These are phyloP conservation scores for Percopsis omiscomaycus DNA, from an alignment of 2,797 vertebrate species.

Conservation along the genomic window DNA sequence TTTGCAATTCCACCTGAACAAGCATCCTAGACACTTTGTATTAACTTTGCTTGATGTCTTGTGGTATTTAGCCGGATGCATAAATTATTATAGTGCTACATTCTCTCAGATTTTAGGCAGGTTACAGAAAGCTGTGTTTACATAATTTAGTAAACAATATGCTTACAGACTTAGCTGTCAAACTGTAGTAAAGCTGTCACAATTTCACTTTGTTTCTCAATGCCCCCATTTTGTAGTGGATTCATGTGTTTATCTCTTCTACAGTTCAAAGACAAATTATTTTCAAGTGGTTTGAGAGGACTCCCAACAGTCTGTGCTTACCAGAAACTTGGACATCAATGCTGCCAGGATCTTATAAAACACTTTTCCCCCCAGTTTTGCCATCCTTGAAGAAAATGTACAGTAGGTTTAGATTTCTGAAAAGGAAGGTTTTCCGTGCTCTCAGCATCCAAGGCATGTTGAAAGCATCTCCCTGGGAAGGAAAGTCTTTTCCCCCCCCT, in stretches of 20 bases:
- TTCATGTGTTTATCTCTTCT: background rate
- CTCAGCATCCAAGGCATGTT: slow-evolving; percentile 8
- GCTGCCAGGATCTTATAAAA: slow-evolving; percentile 16
- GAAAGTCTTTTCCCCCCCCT: slow-evolving; percentile 37
- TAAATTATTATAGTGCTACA: too few relatives aligned
- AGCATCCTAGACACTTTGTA: background rate
- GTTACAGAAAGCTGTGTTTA: too few relatives aligned
- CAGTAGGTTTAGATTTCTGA: slow-evolving; percentile 1
- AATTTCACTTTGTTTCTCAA: too few relatives aligned
- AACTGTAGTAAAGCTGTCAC: too few relatives aligned
- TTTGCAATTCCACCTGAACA: background rate
- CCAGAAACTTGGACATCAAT: slow-evolving; percentile 2
- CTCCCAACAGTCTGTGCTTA: slow-evolving; percentile 7
- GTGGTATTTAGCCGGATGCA: too few relatives aligned
- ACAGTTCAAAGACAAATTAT: background rate
- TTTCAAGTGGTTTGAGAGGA: background rate
- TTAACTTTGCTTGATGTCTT: too few relatives aligned
- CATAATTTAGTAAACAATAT: too few relatives aligned
- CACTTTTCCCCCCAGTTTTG: background rate
- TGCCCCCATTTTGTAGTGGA: background rate
- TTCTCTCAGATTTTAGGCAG: too few relatives aligned
- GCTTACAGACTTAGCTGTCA: too few relatives aligned
- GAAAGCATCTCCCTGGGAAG: slow-evolving; percentile 14
- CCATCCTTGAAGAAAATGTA: slow-evolving; percentile 22
- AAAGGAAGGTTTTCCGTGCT: too few relatives aligned